Evolutionary conservation across 2,888 invertebrate genomes (phyloP), one percentile per base, ranked within the genome.

Genomic region (Zhuqinia jingwanae): DNA sequence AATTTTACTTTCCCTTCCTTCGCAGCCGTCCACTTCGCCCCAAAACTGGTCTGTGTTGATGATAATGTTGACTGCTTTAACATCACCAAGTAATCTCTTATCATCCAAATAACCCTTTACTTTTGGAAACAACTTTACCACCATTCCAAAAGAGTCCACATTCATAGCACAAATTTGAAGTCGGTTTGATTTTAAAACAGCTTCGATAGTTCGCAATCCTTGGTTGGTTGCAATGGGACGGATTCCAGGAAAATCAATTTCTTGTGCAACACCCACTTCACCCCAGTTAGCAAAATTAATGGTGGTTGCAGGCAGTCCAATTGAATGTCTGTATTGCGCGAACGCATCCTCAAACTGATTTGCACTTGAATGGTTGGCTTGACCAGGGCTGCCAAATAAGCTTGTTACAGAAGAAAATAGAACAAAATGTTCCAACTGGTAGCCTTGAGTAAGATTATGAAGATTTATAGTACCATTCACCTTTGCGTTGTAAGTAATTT

Each of bases 381-480:
- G 87, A 1, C 89, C 89, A 6, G 87, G 63, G 15, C 73, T 56
- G 0, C 85, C 87, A 13, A 85, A 83, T 6, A 80, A 6, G n/a
- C 82, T 50, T 13, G 83, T 79, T 6, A 87, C 63, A 0, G 87
- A 87, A 0, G 87, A 87, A 68, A 87, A 89, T 13, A 87, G 15
- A 0, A 89, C 87, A 65, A 89, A 89, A 42, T 86, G 86, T 50
- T 89, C 89, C 77, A 89, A 70, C 8, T 17, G 30, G 27, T 25
- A 50, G 11, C 80, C 30, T 76, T 82, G 73, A 2, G 88, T 89
- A n/a, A 87, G 30, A 8, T 83, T 45, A 45, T 89, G 87, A 11
- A 89, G 53, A 75, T 86, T 84, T 68, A 73, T 65, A 15, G 79
- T 68, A 10, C 87, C 87, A 1, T 53, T 65, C 11, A 87, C 77